Conservation (phyloP, 1,140 invertebrate genomes). For the Linepithema humile region DNA sequence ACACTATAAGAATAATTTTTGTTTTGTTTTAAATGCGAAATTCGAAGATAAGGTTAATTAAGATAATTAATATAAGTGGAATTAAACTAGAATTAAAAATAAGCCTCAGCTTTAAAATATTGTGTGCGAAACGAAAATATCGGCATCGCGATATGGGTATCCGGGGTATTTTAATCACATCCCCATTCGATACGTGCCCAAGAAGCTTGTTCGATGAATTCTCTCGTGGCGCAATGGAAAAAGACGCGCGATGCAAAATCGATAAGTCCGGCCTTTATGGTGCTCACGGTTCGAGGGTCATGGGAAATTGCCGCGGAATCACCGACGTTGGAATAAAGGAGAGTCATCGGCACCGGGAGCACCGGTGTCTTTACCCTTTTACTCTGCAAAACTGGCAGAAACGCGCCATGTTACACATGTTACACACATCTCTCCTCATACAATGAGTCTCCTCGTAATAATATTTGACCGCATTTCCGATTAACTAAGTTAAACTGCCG, state of each 20-base stretch:
- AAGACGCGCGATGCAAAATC: slow-evolving; percentile 46
- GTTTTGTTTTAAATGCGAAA: too few species aligned
- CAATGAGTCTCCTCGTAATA: slow-evolving; percentile 58
- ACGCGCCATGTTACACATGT: background rate
- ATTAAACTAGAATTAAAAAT: background rate
- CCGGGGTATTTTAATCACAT: slow-evolving; percentile 2
- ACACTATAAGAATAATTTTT: too few species aligned
- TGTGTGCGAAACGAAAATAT: background rate
- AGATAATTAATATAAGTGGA: background rate
- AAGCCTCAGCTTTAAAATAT: background rate
- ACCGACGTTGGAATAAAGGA: background rate
- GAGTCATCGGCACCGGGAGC: background rate
- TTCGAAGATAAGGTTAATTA: background rate
- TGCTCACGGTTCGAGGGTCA: slow-evolving; percentile 37
- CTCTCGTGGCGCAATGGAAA: slow-evolving; percentile 14
- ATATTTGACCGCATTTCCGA: slow-evolving; percentile 63
- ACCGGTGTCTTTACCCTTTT: slow-evolving; percentile 25
- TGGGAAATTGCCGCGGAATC: slow-evolving; percentile 19
- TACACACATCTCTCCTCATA: slow-evolving; percentile 23
- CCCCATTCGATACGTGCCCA: background rate
- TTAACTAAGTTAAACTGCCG: background rate
- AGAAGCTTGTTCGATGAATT: background rate
- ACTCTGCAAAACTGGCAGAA: slow-evolving; percentile 19
- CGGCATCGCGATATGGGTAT: background rate
- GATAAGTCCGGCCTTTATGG: slow-evolving; percentile 44